Evolutionary conservation across 2,888 invertebrate species (phyloP).

Genomic region (Incurvaria masculella): DNA sequence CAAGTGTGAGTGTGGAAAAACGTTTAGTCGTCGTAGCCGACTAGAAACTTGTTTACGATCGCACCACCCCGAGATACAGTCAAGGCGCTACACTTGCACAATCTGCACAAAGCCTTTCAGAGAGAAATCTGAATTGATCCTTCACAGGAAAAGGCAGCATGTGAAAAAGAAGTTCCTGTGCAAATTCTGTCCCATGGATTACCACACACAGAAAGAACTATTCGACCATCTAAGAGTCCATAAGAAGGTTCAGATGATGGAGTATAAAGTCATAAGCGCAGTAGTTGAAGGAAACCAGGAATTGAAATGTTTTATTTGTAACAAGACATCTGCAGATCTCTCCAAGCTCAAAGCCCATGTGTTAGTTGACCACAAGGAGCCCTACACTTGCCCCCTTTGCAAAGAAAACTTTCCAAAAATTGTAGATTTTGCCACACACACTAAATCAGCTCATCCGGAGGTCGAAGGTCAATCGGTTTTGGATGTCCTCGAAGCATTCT

Average conservation of each 20-base stretch:
- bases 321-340: constrained; percentile 31
- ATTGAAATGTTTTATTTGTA: constrained; percentile 40
- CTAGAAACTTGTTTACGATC: constrained; percentile 43
- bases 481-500: constrained; percentile 42
- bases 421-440: constrained; percentile 40
- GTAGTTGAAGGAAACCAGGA: constrained; percentile 40
- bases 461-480: constrained; percentile 39
- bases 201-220: constrained; percentile 38
- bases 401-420: constrained; percentile 35
- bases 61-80: constrained; percentile 29
- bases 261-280: constrained; percentile 45
- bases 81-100: constrained; percentile 25
- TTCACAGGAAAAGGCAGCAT: constrained; percentile 37
- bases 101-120: constrained; percentile 36
- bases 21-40: constrained; percentile 33
- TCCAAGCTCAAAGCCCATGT: constrained; percentile 41
- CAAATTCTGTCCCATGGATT: constrained; percentile 50
- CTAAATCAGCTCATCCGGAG: constrained; percentile 37
- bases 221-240: constrained; percentile 44
- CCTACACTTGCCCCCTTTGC: constrained; percentile 37
- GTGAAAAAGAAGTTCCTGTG: constrained; percentile 37
- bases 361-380: constrained; percentile 41
- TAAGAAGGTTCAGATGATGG: constrained; percentile 45
- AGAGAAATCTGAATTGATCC: constrained; percentile 31
- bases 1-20: constrained; percentile 38